Conservation (phyloP, 2,797 vertebrate species). For the Megalops cyprinoides region DNA sequence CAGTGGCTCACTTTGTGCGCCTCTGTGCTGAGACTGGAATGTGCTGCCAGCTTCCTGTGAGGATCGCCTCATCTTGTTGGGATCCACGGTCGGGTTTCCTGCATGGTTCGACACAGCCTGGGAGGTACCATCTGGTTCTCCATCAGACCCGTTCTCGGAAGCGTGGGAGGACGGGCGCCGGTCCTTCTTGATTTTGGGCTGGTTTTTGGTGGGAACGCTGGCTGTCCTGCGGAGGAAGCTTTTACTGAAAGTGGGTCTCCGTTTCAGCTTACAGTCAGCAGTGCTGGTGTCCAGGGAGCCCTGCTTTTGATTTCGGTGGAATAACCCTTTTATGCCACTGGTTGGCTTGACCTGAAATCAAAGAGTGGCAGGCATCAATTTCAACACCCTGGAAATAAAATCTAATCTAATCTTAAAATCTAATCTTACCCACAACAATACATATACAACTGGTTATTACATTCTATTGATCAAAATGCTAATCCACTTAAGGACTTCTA, state of each 20-base stretch:
- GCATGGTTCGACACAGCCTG: conserved; percentile 57
- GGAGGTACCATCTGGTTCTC: conserved; percentile 70
- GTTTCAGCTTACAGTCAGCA: conserved; percentile 83
- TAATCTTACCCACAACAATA: too few relatives aligned
- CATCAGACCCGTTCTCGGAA: conserved; percentile 82
- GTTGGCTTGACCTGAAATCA: conserved; percentile 83
- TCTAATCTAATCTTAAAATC: too few relatives aligned
- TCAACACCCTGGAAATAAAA: neutral
- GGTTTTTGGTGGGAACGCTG: conserved; percentile 93
- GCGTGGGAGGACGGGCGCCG: conserved; percentile 85
- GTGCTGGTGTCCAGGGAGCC: conserved; percentile 97
- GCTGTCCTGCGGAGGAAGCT: conserved; percentile 91
- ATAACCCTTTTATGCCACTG: conserved; percentile 96
- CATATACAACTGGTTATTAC: too few relatives aligned
- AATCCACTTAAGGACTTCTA: too few relatives aligned
- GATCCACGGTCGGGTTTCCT: conserved; percentile 61
- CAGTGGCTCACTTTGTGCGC: conserved; percentile 79
- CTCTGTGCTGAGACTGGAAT: conserved; percentile 62
- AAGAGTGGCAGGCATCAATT: conserved; percentile 28
- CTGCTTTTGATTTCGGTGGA: conserved; percentile 98
- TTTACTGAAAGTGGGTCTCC: conserved; percentile 91
- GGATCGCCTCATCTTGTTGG: conserved; percentile 81
- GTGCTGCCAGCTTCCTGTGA: conserved; percentile 57
- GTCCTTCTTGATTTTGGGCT: conserved; percentile 86
- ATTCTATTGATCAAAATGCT: too few relatives aligned